phyloP scores from a whole-genome alignment of 2,113 vertebrate species.

The Camelus dromedarius region DNA sequence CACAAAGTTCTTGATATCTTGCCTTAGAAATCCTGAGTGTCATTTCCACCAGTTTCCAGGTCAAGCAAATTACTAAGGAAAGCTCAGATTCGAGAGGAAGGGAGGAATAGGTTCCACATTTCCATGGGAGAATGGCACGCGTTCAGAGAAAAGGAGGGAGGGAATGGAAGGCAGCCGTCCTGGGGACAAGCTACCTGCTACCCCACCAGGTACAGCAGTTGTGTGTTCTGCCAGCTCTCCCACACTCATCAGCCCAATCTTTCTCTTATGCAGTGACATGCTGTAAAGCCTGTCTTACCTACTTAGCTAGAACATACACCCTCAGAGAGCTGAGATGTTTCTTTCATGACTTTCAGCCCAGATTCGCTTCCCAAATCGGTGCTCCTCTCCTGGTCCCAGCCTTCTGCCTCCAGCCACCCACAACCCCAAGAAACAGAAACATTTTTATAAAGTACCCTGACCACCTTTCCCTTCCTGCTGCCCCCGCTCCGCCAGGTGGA shows the following conservation, averaged over 20 bases:
- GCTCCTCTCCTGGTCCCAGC: not conserved
- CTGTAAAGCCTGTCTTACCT: not conserved
- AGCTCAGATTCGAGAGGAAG: not conserved
- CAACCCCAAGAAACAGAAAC: not conserved
- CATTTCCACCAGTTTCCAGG: not conserved
- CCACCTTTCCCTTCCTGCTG: no score
- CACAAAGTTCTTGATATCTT: not conserved
- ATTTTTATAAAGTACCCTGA: not conserved
- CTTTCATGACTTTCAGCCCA: not conserved
- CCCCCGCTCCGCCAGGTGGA: rapidly evolving
- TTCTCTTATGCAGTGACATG: not conserved
- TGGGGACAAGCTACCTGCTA: not conserved
- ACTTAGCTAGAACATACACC: not conserved
- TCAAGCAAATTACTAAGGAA: not conserved
- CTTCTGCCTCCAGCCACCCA: not conserved
- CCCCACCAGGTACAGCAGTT: not conserved
- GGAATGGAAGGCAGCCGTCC: not conserved
- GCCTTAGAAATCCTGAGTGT: not conserved
- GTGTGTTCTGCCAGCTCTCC: not conserved
- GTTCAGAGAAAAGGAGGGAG: not conserved
- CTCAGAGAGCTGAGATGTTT: not conserved
- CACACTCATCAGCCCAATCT: not conserved
- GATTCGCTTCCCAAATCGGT: not conserved
- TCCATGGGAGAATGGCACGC: no score
- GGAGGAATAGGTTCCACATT: not conserved